phyloP scores from a whole-genome alignment of 2,797 vertebrate genomes.

The Eulemur albifrons region DNA sequence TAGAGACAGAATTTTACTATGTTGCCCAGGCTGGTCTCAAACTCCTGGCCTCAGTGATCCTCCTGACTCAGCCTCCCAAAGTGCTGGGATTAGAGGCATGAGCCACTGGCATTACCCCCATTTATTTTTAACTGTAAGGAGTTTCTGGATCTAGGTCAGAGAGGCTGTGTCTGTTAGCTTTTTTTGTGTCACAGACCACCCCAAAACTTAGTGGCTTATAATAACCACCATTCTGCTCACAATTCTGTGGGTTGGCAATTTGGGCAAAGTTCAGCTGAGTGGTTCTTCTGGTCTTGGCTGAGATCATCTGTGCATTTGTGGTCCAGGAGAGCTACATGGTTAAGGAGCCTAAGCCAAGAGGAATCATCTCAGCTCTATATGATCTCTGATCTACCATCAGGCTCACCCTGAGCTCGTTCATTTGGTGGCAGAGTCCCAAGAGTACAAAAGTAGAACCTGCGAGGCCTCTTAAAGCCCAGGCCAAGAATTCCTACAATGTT shows the following conservation, averaged over 20 bases:
- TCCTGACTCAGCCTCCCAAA: too few relatives aligned
- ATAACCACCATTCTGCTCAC: not conserved
- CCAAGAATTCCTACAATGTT: not conserved
- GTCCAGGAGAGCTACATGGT: not conserved
- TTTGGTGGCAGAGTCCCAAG: not conserved
- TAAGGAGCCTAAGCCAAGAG: not conserved
- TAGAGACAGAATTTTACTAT: too few relatives aligned
- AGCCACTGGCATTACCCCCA: not conserved
- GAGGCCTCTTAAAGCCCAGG: not conserved
- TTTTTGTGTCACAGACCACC: not conserved
- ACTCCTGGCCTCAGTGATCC: too few relatives aligned
- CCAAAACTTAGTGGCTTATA: not conserved
- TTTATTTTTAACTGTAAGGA: not conserved
- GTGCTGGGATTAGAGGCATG: not conserved
- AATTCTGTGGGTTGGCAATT: not conserved
- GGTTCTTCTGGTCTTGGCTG: not conserved
- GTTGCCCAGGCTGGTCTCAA: too few relatives aligned
- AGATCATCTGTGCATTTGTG: not conserved
- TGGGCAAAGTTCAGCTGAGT: not conserved
- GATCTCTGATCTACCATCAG: not conserved
- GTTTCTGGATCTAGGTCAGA: not conserved
- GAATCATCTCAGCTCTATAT: not conserved
- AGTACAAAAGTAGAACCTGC: not conserved
- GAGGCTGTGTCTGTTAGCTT: slow-evolving; percentile 12
- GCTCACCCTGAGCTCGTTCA: not conserved